Evolutionary conservation across 2,797 vertebrate genomes (phyloP), one percentile per base, ranked within the genome.

Genomic region (Emydoidea blandingii): DNA sequence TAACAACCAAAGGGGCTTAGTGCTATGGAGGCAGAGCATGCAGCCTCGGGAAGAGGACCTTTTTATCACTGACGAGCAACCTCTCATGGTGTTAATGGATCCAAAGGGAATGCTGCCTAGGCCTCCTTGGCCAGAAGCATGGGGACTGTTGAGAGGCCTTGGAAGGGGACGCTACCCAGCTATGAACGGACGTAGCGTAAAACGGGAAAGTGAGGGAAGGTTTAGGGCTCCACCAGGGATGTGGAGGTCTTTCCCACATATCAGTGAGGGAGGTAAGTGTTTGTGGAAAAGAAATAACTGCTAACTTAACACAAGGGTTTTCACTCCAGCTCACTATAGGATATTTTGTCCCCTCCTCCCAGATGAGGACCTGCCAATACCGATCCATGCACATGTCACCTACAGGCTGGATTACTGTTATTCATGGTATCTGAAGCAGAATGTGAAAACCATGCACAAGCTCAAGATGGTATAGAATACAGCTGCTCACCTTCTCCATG

Each of bases 151-250:
- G 81, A 57, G 47, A 41, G 3, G 56, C 41, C 87, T 85, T 83
- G 19, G 31, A 74, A 0, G 0, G 44, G 31, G 23, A 78, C 31
- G 31, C 21, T 3, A 80, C 0, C 0, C 50, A 68, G 74, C 29
- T 72, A 11, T 50, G 72, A 89, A 4, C 6, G 7, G 10, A 62
- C 1, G 78, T 79, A 81, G 74, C 19, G 9, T 82, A 88, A 88
- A 37, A 15, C 78, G 68, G 50, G 29, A 81, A n/a, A 52, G 47
- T 29, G 31, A 87, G 85, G 85, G 44, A 47, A 3, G 29, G 54
- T 15, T n/a, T 3, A 19, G 1, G 2, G 25, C 23, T 84, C 76
- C 54, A 54, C 29, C 15, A 47, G 31, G 37, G 37, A 79, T 49
- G 15, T 31, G 52, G 49, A 50, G 31, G 80, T 34, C 88, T 72